Percentiles rank a stretch among this genome's conserved stretches.
These are phyloP conservation scores for Perognathus longimembris DNA, from an alignment of 2,113 vertebrate species.

Conservation along the genomic window DNA sequence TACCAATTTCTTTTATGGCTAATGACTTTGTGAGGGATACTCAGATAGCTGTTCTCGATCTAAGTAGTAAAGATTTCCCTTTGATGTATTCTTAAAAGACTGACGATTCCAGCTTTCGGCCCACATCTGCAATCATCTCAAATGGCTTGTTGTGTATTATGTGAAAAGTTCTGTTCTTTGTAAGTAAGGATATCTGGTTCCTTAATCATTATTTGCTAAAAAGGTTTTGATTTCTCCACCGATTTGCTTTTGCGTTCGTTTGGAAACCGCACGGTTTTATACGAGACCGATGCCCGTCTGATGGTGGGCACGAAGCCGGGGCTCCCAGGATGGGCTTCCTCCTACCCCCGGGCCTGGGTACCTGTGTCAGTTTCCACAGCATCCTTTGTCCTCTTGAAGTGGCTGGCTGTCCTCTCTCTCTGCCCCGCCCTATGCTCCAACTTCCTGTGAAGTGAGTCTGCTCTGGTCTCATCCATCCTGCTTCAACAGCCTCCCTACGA, in stretches of 20 bases:
- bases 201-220: neutral
- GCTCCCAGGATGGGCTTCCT: no score
- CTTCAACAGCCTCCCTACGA: accelerated
- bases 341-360: neutral
- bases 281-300: neutral
- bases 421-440: no score
- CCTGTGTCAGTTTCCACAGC: neutral
- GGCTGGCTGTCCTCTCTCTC: neutral
- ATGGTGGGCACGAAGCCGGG: neutral
- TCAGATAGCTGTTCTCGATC: neutral
- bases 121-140: neutral
- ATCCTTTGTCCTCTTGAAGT: no score
- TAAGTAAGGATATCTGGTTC: neutral
- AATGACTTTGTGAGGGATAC: neutral
- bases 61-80: neutral
- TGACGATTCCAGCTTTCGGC: neutral
- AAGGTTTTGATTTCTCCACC: neutral
- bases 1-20: neutral
- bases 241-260: neutral
- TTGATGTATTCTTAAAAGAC: neutral
- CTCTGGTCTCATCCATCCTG: neutral
- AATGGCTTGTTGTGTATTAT: neutral
- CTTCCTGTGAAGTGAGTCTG: neutral
- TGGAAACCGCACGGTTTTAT: neutral
- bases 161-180: neutral